Evolutionary conservation across 2,888 invertebrate species (phyloP).

Genomic region (Caenorhabditis parvicauda): DNA sequence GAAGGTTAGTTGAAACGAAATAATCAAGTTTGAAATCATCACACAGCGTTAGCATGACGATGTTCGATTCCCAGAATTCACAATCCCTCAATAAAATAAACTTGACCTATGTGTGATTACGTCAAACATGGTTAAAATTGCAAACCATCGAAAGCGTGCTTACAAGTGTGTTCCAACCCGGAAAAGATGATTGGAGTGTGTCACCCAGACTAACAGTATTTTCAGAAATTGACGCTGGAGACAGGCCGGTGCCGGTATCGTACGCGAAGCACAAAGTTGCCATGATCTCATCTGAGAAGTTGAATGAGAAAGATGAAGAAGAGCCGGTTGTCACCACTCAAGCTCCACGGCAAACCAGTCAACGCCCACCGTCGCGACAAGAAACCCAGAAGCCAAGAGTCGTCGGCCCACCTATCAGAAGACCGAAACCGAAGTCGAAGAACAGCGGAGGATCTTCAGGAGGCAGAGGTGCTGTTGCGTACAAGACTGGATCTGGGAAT

Average conservation of each 20-base stretch:
- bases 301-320: conserved; percentile 26
- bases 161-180: conserved; percentile 11
- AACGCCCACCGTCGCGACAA: conserved; percentile 13
- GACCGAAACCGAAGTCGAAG: conserved; percentile 45
- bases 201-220: conserved; percentile 27
- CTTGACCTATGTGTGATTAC: too few relatives aligned
- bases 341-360: conserved; percentile 6
- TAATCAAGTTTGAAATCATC: neutral
- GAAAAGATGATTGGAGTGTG: conserved; percentile 7
- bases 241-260: conserved; percentile 40
- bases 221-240: conserved; percentile 41
- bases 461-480: conserved; percentile 20
- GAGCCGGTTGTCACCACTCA: conserved; percentile 14
- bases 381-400: conserved; percentile 44
- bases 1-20: conserved; percentile 33
- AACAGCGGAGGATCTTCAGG: conserved; percentile 19
- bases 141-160: neutral
- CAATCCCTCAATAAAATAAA: too few relatives aligned
- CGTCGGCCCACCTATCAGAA: conserved; percentile 54
- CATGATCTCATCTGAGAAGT: conserved; percentile 19
- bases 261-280: conserved; percentile 41
- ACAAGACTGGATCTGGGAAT: conserved; percentile 42
- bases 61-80: too few relatives aligned
- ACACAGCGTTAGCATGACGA: too few relatives aligned
- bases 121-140: too few relatives aligned